Evolutionary conservation across 2,113 vertebrate species (phyloP), one percentile per base, ranked within the genome.

Genomic region (Lycocorax pyrrhopterus): DNA sequence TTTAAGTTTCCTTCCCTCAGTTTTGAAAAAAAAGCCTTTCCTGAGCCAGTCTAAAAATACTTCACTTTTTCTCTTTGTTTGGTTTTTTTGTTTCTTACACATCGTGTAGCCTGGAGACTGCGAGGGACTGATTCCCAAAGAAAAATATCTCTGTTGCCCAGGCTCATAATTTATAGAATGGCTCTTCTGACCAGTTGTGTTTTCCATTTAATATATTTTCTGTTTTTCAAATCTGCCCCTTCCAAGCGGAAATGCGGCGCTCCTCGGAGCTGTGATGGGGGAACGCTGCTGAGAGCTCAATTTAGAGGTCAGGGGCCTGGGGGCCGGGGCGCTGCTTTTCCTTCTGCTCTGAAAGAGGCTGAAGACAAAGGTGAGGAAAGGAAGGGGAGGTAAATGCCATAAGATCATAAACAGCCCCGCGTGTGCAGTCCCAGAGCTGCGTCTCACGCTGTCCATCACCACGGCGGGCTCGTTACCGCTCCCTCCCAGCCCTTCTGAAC

Each of bases 61-160:
- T 96, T 44, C 63, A 39, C 52, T 86, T 96, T 93, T 96, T 85
- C 93, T 90, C 95, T 95, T 97, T 95, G 83, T 97, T 96, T 95
- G 58, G n/a, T 15, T 71, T 94, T 96, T 97, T 97, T 97, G 96
- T 97, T 98, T 95, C 96, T 97, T 84, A 90, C 71, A 94, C 96
- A 66, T 90, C 53, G n/a, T 92, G 96, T 97, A 96, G 89, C 94
- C 94, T 81, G 92, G 96, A 97, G 97, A 97, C 83, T 19, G 71
- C 0, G 15, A 94, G 88, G 77, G 90, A 87, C 94, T 95, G 97
- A 97, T 97, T 97, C 97, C 96, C 86, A 96, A 96, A 97, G 96
- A 97, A 97, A 98, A 97, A 97, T 80, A 94, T 67, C 35, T 96
- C 90, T 91, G 53, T 90, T 97, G 96, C 83, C 92, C 90, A 94